Evolutionary conservation across 2,888 invertebrate species (phyloP).

Genomic region (Willowsia nigromaculata): DNA sequence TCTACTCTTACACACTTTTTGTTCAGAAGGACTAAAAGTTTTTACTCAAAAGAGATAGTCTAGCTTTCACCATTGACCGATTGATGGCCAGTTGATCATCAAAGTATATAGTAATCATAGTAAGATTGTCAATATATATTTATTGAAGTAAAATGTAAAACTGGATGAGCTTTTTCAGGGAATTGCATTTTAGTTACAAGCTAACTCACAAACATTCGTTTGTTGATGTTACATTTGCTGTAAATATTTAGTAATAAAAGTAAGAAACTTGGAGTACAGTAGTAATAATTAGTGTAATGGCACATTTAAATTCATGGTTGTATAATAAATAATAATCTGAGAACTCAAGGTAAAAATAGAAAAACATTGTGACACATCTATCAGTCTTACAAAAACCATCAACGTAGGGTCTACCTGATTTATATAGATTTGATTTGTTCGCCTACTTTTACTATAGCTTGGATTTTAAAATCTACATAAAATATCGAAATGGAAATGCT

Average conservation of each 20-base stretch:
- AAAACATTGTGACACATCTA: slow-evolving; percentile 46
- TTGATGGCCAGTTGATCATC: background rate
- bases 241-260: background rate
- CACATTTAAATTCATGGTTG: slow-evolving; percentile 14
- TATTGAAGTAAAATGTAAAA: background rate
- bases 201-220: background rate
- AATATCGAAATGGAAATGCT: background rate
- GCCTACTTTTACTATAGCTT: background rate
- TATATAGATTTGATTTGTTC: background rate
- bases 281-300: slow-evolving; percentile 20
- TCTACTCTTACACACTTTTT: too few species aligned
- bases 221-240: background rate
- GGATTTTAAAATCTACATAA: background rate
- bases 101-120: background rate
- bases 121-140: background rate
- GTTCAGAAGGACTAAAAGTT: too few species aligned
- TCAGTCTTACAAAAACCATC: slow-evolving; percentile 62
- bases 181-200: background rate
- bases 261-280: background rate
- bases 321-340: background rate
- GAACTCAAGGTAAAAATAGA: background rate
- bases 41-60: too few species aligned
- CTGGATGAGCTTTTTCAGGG: background rate
- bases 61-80: too few species aligned
- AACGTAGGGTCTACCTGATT: slow-evolving; percentile 34